Evolutionary conservation across 2,888 invertebrate species (phyloP).

Genomic region (Cryptosula pallasiana): DNA sequence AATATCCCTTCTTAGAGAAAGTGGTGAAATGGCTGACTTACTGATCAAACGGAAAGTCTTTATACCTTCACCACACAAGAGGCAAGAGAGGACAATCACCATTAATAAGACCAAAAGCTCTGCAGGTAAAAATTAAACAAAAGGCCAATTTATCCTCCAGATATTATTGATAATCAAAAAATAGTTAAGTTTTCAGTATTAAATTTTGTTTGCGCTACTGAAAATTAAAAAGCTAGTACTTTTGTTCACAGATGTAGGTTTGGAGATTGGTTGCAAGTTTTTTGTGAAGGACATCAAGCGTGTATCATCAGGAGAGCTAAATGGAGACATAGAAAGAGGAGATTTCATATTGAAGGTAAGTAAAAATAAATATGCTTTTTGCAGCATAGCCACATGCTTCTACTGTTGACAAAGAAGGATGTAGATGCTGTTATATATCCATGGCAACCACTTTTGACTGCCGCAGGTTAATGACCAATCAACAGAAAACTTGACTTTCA

Average conservation of each 20-base stretch:
- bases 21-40: conserved; percentile 47
- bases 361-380: neutral
- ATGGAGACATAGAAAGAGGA: conserved; percentile 77
- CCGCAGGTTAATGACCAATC: conserved; percentile 52
- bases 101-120: neutral
- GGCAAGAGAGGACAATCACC: neutral
- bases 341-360: conserved; percentile 81
- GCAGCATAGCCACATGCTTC: neutral
- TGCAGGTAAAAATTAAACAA: too few species aligned
- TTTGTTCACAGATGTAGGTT: conserved; percentile 68
- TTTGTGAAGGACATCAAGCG: conserved; percentile 90
- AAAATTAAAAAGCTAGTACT: too few species aligned
- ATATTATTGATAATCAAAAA: too few species aligned
- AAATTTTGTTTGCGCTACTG: too few species aligned
- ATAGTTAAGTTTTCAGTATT: too few species aligned
- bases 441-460: too few species aligned
- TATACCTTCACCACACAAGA: conserved; percentile 10
- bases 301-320: conserved; percentile 68
- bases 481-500: conserved; percentile 79
- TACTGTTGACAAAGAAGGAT: too few species aligned
- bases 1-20: conserved; percentile 54
- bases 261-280: conserved; percentile 87
- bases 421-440: too few species aligned
- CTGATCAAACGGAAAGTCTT: conserved; percentile 33
- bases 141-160: too few species aligned